Evolutionary conservation across 2,888 invertebrate species (phyloP).

Genomic region (Epistrophe grossulariae): DNA sequence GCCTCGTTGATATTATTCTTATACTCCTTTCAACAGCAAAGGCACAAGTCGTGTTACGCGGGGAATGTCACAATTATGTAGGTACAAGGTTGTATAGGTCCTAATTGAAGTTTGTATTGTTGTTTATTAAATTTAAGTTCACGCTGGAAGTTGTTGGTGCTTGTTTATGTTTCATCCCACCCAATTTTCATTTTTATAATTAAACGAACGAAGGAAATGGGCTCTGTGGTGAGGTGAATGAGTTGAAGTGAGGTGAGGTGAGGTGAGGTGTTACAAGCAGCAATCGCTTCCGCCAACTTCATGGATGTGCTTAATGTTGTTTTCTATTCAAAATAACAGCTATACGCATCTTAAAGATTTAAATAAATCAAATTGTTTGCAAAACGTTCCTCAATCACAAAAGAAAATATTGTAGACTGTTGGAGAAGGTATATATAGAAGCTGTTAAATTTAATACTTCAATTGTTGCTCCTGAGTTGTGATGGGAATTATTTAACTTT

Average conservation of each 20-base stretch:
- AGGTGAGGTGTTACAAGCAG: neutral
- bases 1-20: neutral
- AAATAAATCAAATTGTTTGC: conserved; percentile 34
- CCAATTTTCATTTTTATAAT: conserved; percentile 20
- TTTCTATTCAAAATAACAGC: conserved; percentile 8
- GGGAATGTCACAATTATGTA: conserved; percentile 24
- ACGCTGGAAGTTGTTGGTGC: conserved; percentile 9
- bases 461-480: conserved; percentile 7
- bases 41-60: conserved; percentile 14
- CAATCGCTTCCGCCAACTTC: neutral
- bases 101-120: conserved; percentile 41
- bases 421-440: neutral
- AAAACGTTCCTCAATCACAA: neutral
- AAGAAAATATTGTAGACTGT: neutral
- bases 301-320: conserved; percentile 10
- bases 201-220: conserved; percentile 2
- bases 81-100: conserved; percentile 13
- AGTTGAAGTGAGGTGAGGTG: too few species aligned
- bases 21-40: conserved; percentile 9
- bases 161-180: conserved; percentile 18
- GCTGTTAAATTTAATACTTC: conserved; percentile 20
- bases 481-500: neutral
- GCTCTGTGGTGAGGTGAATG: neutral
- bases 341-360: conserved; percentile 11
- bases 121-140: conserved; percentile 46